A percentile compares a stretch with the other conserved stretches of the same genome.
These are phyloP conservation scores for Camponotus floridanus DNA, from an alignment of 1,140 invertebrate genomes.

Conservation along the genomic window DNA sequence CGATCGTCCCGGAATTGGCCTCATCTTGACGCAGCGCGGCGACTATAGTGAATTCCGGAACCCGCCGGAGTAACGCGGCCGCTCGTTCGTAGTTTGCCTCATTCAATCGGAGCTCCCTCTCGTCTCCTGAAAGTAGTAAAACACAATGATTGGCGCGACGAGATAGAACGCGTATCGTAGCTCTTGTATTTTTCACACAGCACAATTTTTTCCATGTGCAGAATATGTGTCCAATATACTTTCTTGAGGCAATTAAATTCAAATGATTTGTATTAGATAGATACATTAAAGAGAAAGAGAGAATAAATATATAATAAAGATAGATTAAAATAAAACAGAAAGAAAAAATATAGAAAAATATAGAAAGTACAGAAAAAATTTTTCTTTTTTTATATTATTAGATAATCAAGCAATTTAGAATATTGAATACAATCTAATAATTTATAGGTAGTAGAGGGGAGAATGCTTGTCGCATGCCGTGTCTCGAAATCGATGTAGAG, in stretches of 20 bases:
- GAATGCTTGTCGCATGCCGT: conserved; percentile 22
- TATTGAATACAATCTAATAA: neutral
- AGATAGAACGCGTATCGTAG: neutral
- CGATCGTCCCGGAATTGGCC: conserved; percentile 93
- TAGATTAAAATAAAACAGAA: neutral
- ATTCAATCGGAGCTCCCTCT: conserved; percentile 91
- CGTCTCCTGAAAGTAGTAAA: conserved; percentile 88
- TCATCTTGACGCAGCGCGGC: conserved; percentile 92
- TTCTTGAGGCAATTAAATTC: neutral
- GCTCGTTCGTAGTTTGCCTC: conserved; percentile 89
- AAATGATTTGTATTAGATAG: neutral
- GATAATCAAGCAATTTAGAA: neutral
- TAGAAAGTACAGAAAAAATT: too few relatives aligned
- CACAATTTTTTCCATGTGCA: neutral
- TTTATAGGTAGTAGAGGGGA: neutral
- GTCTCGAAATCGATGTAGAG: conserved; percentile 49
- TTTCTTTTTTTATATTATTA: neutral
- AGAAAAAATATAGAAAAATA: neutral
- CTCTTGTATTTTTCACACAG: neutral
- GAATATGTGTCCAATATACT: neutral
- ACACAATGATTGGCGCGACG: conserved; percentile 65
- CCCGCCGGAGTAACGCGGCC: conserved; percentile 89
- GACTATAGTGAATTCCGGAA: conserved; percentile 93
- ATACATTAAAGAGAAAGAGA: neutral
- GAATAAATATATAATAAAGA: neutral